Base-by-base conservation (phyloP, 2,113 vertebrate species). In the zebrafish (Danio rerio) region DNA sequence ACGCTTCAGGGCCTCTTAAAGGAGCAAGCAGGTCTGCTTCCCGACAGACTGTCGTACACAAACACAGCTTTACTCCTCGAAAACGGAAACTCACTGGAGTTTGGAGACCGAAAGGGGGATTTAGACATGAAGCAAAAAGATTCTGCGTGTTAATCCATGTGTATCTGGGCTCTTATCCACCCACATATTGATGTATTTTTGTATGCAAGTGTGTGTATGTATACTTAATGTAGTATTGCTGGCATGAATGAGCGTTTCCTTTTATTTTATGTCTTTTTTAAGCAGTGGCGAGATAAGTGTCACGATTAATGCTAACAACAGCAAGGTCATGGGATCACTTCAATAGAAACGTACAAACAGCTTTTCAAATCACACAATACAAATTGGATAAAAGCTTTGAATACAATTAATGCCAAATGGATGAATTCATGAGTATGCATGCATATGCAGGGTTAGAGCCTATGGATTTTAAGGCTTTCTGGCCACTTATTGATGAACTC, bases 1-100 rank as follows among this genome's bases (percentile, higher is more conserved):
- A 86, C 77, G 58, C 80, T 73, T 74, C 73, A 53, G 58, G 7
- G 73, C 69, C 77, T 75, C 62, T 82, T 80, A 82, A 86, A 84
- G 13, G 58, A 80, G 69, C 53, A 18, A 68, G 69, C 81, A 82
- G 62, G 83, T 84, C 80, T 80, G 55, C 59, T 83, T 73, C 55
- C 73, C 65, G 12, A 71, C 72, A 79, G 20, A 68, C 62, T 84
- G 70, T 58, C 49, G 11, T 72, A 45, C 59, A 83, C 76, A 63
- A 50, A 74, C 42, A 53, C 31, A 72, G 72, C 59, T 79, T 79
- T 79, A 47, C 20, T 66, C 47, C 16, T 9, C 9, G 16, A 66
- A 78, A 78, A 78, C 2, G 61, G 21, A 78, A 16, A 20, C 31
- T 53, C 20, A 31, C 9, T n/a, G 9, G 61, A 78, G 75, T 11